Evolutionary conservation across 2,888 invertebrate genomes (phyloP), one percentile per base, ranked within the genome.

Genomic region (Lordiphosa fenestrarum): DNA sequence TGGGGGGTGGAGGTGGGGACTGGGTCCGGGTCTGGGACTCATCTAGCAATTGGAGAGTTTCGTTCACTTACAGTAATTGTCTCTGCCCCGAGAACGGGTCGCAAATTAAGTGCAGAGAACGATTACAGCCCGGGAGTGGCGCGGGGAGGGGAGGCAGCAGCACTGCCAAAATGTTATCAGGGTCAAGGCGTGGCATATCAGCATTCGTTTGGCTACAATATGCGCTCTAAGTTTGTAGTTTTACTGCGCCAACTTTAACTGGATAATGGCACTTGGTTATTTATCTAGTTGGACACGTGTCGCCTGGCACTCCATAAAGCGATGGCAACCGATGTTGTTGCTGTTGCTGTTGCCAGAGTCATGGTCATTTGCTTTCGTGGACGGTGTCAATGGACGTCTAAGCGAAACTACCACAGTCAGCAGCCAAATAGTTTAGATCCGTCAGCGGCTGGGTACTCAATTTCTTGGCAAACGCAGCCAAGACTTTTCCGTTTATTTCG

Each of bases 61-160:
- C 46, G 78, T 59, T 66, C 83, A 82, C 76, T 77, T 82, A 82
- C 63, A 53, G 62, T 76, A 75, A 76, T 76, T 82, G 81, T 70
- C 62, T 65, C 66, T 61, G 66, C 58, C 61, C 50, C 58, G 35
- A n/a, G 40, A 56, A 58, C 49, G 19, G 57, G 54, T 48, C 60
- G 60, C 65, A 69, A 82, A 77, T 77, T 77, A 77, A 77, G 83
- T 77, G 76, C 76, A 77, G 83, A 82, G 67, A 58, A 59, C 80
- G 83, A 74, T 76, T 82, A 63, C 56, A 62, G 60, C 54, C 46
- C 47, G 9, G 46, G 48, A 42, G 39, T n/a, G n/a, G n/a, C n/a
- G n/a, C n/a, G n/a, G n/a, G n/a, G 15, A 46, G 39, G 33, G 13
- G 23, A 12, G 19, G 7, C 19, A 15, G 9, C 38, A 39, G 50